These are phyloP conservation scores for Hirtodrosophila confusa DNA, from an alignment of 2,888 invertebrate species.

Conservation along the genomic window DNA sequence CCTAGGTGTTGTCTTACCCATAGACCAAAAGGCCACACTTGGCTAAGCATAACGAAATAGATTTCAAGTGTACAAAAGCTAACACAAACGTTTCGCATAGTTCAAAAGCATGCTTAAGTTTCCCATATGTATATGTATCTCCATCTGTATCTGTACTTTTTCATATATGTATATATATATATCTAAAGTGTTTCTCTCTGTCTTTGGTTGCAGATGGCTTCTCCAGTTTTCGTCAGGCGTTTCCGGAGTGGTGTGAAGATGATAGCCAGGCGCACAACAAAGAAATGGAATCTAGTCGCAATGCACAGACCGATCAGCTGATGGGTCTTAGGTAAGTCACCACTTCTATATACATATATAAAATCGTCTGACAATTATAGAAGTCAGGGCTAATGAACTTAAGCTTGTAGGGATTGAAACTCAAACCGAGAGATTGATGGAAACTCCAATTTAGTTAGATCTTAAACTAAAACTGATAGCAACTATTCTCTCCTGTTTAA, in stretches of 20 bases:
- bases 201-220: slow-evolving; percentile 90
- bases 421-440: too few relatives aligned
- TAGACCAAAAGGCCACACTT: slow-evolving; percentile 68
- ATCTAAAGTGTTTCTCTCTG: slow-evolving; percentile 19
- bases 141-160: slow-evolving; percentile 8
- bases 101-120: slow-evolving; percentile 34
- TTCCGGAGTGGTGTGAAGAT: slow-evolving; percentile 96
- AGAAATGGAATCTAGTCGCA: slow-evolving; percentile 86
- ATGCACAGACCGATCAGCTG: slow-evolving; percentile 86
- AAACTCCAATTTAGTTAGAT: too few relatives aligned
- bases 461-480: too few relatives aligned
- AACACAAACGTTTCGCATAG: slow-evolving; percentile 32
- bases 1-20: slow-evolving; percentile 70
- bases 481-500: too few relatives aligned
- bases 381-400: too few relatives aligned
- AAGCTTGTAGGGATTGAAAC: too few relatives aligned
- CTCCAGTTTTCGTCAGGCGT: slow-evolving; percentile 91
- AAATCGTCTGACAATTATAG: too few relatives aligned
- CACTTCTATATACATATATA: not conserved
- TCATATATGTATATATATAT: slow-evolving; percentile 15
- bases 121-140: slow-evolving; percentile 7
- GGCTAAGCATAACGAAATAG: slow-evolving; percentile 77
- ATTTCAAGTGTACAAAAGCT: slow-evolving; percentile 62
- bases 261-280: slow-evolving; percentile 88
- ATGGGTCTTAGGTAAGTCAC: slow-evolving; percentile 85